These are phyloP conservation scores for Gymnodraco acuticeps DNA, from an alignment of 2,797 vertebrate species.

Conservation along the genomic window DNA sequence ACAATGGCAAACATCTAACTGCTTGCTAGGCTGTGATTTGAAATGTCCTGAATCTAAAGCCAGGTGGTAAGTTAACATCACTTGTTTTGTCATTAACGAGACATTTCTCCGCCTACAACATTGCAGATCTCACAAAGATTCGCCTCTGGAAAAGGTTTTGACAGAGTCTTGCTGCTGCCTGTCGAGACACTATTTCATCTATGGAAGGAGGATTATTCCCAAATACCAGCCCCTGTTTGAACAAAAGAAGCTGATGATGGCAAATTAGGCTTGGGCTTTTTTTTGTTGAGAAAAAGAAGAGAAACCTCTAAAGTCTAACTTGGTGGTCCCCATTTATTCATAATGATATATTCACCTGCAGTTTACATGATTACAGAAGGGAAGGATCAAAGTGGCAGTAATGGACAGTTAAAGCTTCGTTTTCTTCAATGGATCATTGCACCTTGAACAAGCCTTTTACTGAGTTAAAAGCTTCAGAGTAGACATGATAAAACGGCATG, in stretches of 20 bases:
- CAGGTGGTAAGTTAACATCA: constrained; percentile 76
- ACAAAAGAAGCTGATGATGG: constrained; percentile 90
- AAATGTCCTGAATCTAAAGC: constrained; percentile 61
- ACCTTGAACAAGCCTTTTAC: constrained; percentile 38
- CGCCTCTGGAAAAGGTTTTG: constrained; percentile 79
- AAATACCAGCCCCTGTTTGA: constrained; percentile 87
- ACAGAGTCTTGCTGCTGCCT: constrained; percentile 88
- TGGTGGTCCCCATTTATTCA: constrained; percentile 85
- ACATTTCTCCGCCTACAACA: constrained; percentile 78
- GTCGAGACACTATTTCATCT: constrained; percentile 86
- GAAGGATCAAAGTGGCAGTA: constrained; percentile 64
- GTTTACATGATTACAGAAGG: constrained; percentile 76
- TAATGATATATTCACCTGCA: constrained; percentile 79
- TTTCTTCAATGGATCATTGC: constrained; percentile 61
- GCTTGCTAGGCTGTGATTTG: constrained; percentile 44
- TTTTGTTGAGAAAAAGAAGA: constrained; percentile 79
- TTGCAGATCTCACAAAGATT: constrained; percentile 81
- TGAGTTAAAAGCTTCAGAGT: constrained; percentile 61
- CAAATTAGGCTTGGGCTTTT: constrained; percentile 87
- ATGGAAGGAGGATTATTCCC: constrained; percentile 88
- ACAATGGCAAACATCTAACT: constrained; percentile 21
- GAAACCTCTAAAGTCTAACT: constrained; percentile 79
- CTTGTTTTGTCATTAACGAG: constrained; percentile 80
- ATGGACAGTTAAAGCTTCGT: constrained; percentile 63
- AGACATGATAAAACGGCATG: constrained; percentile 57